Percentiles rank a stretch among this genome's conserved stretches.
These are phyloP conservation scores for Taenioides sp. DNA, from an alignment of 2,797 vertebrate genomes.

Conservation along the genomic window DNA sequence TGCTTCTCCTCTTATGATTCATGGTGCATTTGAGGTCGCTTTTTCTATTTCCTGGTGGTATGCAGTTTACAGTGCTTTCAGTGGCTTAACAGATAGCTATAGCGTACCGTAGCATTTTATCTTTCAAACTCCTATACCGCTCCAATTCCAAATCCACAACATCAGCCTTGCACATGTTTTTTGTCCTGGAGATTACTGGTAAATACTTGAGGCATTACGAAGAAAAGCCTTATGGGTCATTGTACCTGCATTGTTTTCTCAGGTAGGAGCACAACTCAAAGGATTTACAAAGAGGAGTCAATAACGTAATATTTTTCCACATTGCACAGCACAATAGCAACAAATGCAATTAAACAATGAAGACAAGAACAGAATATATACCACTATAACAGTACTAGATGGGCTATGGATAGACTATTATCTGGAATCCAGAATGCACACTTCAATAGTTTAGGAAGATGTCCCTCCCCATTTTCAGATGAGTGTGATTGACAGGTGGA, in stretches of 20 bases:
- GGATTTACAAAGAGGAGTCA: conserved; percentile 12
- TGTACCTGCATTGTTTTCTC: conserved; percentile 38
- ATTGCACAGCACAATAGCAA: neutral
- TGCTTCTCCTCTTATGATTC: conserved; percentile 31
- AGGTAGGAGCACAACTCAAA: conserved; percentile 31
- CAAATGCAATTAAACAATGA: neutral
- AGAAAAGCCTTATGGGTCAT: conserved; percentile 43
- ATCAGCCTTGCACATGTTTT: neutral
- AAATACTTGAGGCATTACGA: conserved; percentile 64
- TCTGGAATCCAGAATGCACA: too few relatives aligned
- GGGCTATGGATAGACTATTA: too few relatives aligned
- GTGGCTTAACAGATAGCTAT: conserved; percentile 48
- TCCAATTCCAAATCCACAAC: conserved; percentile 32
- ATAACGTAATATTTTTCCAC: conserved; percentile 12
- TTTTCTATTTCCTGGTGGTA: conserved; percentile 35
- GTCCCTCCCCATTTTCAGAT: too few relatives aligned
- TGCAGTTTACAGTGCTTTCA: conserved; percentile 32
- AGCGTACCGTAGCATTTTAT: conserved; percentile 47
- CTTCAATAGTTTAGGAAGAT: too few relatives aligned
- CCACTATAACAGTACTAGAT: too few relatives aligned
- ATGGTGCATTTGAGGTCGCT: conserved; percentile 13
- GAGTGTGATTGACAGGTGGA: too few relatives aligned
- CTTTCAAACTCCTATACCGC: conserved; percentile 40
- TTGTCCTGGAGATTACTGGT: conserved; percentile 48
- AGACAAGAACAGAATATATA: neutral